Percentiles rank a stretch among this genome's conserved stretches.
phyloP scores from a whole-genome alignment of 2,888 invertebrate genomes.

The Sialis fuliginosa region DNA sequence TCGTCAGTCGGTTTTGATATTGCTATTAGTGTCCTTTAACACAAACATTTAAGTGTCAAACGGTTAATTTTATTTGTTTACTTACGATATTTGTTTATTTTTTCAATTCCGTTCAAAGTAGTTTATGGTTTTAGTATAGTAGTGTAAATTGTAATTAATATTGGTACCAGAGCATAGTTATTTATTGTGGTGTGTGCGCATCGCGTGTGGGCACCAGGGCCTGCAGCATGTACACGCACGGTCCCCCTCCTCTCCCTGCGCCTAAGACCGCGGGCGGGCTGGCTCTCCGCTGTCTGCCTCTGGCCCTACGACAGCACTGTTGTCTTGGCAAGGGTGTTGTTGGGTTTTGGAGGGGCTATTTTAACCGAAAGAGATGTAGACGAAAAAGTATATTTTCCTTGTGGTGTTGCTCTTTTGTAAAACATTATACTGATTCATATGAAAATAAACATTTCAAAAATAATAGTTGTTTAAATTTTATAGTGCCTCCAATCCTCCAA shows the following conservation, averaged over 20 bases:
- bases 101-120: neutral
- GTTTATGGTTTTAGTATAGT: neutral
- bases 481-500: conserved; percentile 7
- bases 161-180: neutral
- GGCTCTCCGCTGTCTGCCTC: conserved; percentile 1
- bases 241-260: conserved; percentile 2
- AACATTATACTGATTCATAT: conserved; percentile 7
- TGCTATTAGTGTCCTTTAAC: neutral
- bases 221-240: conserved; percentile 7
- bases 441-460: conserved; percentile 4
- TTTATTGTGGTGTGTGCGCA: neutral
- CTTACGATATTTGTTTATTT: neutral
- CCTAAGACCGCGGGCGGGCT: neutral
- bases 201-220: conserved; percentile 6
- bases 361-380: conserved; percentile 60
- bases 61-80: neutral
- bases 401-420: conserved; percentile 14
- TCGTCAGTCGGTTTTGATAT: neutral
- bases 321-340: conserved; percentile 53
- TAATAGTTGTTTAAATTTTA: conserved; percentile 1
- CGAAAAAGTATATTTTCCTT: conserved; percentile 27
- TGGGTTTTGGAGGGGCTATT: conserved; percentile 67
- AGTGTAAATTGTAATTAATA: neutral
- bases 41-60: conserved; percentile 4
- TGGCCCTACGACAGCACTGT: conserved; percentile 33